A percentile compares a stretch with the other conserved stretches of the same genome.
Conservation (phyloP, 2,888 invertebrate species). For the Orthosia incerta region DNA sequence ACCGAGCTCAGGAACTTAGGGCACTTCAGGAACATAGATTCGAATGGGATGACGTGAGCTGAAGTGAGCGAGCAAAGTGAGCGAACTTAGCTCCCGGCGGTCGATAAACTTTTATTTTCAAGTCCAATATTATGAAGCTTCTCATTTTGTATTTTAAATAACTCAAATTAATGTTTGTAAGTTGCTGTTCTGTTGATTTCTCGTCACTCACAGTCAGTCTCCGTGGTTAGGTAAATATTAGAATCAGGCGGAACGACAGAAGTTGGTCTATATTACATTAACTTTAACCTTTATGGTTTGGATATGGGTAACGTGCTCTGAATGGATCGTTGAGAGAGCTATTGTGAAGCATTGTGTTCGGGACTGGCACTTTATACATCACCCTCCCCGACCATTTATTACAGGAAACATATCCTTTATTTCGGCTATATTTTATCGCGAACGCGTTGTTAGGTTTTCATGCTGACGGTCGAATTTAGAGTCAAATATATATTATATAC, state of each 20-base stretch:
- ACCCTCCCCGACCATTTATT: background rate
- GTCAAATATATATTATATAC: background rate
- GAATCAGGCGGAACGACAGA: background rate
- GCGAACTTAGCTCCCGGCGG: too few species aligned
- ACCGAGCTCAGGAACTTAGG: too few species aligned
- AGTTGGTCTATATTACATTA: background rate
- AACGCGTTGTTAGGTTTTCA: background rate
- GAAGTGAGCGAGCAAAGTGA: too few species aligned
- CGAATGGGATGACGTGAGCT: too few species aligned
- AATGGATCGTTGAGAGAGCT: background rate
- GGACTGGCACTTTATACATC: background rate
- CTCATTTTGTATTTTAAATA: too few species aligned
- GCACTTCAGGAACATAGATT: too few species aligned
- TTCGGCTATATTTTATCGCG: background rate
- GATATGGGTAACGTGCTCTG: background rate
- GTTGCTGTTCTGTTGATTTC: too few species aligned
- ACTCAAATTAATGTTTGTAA: too few species aligned
- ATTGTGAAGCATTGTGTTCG: conserved; percentile 7
- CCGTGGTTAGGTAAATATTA: background rate
- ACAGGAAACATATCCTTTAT: background rate
- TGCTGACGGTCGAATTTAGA: background rate
- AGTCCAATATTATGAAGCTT: too few species aligned
- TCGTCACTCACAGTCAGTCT: too few species aligned
- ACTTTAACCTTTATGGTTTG: too few species aligned
- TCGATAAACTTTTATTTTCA: too few species aligned